Evolutionary conservation across 2,888 invertebrate species (phyloP), one percentile per base, ranked within the genome.

Genomic region (Eupithecia subfuscata): DNA sequence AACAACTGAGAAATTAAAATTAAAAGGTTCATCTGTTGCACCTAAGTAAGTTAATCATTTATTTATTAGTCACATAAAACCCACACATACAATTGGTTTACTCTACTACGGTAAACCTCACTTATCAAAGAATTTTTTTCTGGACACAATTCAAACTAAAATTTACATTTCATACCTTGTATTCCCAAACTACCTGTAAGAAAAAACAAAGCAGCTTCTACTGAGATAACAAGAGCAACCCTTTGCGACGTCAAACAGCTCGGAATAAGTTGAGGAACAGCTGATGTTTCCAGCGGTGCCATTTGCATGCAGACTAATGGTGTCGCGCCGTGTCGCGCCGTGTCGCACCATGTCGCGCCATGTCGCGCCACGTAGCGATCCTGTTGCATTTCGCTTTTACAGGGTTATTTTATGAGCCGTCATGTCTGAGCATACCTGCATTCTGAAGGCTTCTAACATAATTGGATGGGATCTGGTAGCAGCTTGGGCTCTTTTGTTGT

Each of bases 351-450:
- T 30, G 63, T 63, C 34, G 18, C 30, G 63, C 63, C 30, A 16
- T 84, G 90, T 89, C 91, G 88, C 85, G 84, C 80, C 82, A 79
- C 81, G 70, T 37, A 75, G 79, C 79, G 70, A 71, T 80, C 80
- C 78, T 80, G 78, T 81, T 79, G 78, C 79, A 80, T 80, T 85
- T 82, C 74, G 71, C 75, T 82, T 81, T 73, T 80, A 78, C 75
- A 75, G 74, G 70, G 70, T 73, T 71, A 77, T 75, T 80, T 79
- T 73, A 75, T 77, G 77, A 74, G 71, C 69, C 65, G 68, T 74
- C 73, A 71, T 67, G 71, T 74, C 77, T 68, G 52, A 12, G 30
- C 48, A 60, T 71, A 65, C 52, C 67, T 74, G 71, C 71, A 74
- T 71, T 76, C 69, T 75, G 63, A 73, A 73, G 52, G 70, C 30